Evolutionary conservation across 1,140 invertebrate genomes (phyloP).

Genomic region (Diprion similis): DNA sequence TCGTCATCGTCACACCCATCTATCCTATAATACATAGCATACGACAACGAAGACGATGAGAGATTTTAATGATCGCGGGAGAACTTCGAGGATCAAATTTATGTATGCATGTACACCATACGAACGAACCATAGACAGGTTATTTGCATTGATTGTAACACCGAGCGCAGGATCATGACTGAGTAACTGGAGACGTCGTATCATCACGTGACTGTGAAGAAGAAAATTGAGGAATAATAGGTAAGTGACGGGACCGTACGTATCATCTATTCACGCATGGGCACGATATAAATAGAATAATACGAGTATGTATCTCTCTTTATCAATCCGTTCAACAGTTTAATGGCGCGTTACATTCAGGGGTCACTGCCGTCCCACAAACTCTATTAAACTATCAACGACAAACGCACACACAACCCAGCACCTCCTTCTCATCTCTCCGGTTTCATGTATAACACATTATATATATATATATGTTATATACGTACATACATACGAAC

Average conservation of each 20-base stretch:
- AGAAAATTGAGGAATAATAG: neutral
- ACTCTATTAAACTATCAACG: constrained; percentile 9
- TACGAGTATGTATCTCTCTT: constrained; percentile 12
- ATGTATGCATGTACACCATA: too few relatives aligned
- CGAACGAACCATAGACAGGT: too few relatives aligned
- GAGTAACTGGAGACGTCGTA: too few relatives aligned
- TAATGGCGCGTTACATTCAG: constrained; percentile 39
- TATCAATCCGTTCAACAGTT: constrained; percentile 40
- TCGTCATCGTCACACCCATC: too few relatives aligned
- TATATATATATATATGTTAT: neutral
- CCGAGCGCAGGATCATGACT: too few relatives aligned
- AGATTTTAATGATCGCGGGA: too few relatives aligned
- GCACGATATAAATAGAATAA: constrained; percentile 11
- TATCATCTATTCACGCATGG: neutral
- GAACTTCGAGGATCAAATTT: too few relatives aligned
- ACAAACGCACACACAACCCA: neutral
- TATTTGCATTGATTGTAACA: too few relatives aligned
- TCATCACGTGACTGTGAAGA: too few relatives aligned
- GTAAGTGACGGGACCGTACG: neutral
- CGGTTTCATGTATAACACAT: too few relatives aligned
- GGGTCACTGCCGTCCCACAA: constrained; percentile 38
- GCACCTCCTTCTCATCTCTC: neutral
- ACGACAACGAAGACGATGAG: too few relatives aligned
- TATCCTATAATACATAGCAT: too few relatives aligned
- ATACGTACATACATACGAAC: neutral